Conservation (phyloP, 2,113 vertebrate genomes). For the Oriolus oriolus region DNA sequence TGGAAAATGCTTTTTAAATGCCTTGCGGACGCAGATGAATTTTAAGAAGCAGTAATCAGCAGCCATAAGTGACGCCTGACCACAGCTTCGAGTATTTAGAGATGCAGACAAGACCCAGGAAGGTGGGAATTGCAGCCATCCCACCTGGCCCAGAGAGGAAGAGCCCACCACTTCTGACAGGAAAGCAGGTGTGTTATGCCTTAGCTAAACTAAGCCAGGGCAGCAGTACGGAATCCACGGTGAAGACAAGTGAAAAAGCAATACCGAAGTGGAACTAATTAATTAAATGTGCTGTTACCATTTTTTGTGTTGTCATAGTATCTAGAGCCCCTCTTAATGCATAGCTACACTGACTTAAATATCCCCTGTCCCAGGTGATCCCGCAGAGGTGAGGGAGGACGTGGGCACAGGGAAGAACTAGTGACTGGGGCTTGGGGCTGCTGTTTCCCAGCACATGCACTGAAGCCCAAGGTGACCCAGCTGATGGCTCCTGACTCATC, state of each 20-base stretch:
- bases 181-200: neutral
- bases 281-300: neutral
- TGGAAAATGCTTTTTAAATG: conserved; percentile 52
- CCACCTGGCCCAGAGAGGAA: neutral
- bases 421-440: neutral
- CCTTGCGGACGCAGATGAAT: conserved; percentile 34
- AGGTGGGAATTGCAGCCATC: neutral
- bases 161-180: neutral
- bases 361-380: neutral
- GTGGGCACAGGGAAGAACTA: neutral
- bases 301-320: neutral
- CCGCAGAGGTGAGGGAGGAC: neutral
- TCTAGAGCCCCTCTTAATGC: neutral
- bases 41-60: conserved; percentile 66
- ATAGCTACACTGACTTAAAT: neutral
- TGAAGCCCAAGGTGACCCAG: neutral
- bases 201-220: neutral
- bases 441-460: neutral
- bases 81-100: conserved; percentile 14
- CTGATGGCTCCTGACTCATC: neutral
- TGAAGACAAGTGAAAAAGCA: neutral
- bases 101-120: neutral
- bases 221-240: neutral
- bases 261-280: neutral
- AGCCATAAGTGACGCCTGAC: neutral